These are phyloP conservation scores for Allacma fusca DNA, from an alignment of 2,888 invertebrate genomes.

Conservation along the genomic window DNA sequence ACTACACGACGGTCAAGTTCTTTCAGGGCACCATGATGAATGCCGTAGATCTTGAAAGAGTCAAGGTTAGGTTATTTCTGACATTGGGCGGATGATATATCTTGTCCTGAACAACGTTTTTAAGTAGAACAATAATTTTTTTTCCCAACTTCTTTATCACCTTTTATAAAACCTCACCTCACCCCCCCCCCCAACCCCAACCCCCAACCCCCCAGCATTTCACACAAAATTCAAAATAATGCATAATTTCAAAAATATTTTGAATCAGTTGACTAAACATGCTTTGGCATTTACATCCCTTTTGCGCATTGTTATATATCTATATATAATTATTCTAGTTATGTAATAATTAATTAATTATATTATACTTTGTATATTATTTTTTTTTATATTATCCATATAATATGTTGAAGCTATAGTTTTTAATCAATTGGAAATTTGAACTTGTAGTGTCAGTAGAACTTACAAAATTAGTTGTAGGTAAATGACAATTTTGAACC, in stretches of 20 bases:
- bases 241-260: neutral
- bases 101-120: neutral
- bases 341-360: neutral
- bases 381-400: neutral
- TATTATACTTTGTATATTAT: neutral
- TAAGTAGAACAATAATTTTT: neutral
- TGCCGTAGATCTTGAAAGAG: constrained; percentile 99
- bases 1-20: constrained; percentile 99
- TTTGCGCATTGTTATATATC: constrained; percentile 1
- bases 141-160: neutral
- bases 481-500: no score
- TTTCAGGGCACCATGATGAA: constrained; percentile 99
- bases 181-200: neutral
- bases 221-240: neutral
- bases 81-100: neutral
- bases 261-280: constrained; percentile 6
- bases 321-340: neutral
- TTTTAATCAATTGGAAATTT: no score
- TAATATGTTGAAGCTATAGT: no score
- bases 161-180: neutral
- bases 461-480: no score
- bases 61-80: constrained; percentile 79
- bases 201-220: neutral
- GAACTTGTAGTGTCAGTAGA: no score
- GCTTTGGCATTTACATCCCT: neutral